Base-by-base conservation (phyloP, 2,797 vertebrate genomes). In the Intellagama lesueurii region DNA sequence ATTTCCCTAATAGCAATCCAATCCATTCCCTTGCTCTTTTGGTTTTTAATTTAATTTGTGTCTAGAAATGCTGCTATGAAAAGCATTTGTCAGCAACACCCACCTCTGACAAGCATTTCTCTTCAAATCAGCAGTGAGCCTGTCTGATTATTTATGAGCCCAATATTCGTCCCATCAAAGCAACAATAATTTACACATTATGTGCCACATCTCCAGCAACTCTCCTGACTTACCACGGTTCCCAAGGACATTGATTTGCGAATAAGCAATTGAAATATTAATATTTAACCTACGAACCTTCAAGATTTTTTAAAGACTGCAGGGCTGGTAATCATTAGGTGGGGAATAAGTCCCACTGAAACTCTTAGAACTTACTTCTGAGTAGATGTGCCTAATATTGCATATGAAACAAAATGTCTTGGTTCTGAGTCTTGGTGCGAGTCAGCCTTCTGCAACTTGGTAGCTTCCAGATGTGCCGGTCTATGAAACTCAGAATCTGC, bases 131-230 rank as follows among this genome's bases (percentile, higher is more conserved):
- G 0, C 0, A 7, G 0, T 2, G 9, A 11, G 69, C 68, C 66
- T 75, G 26, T 32, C 85, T 79, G 85, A 83, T 70, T 80, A 66
- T 87, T 87, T 69, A 56, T 72, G 75, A 83, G 77, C 24, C 56
- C 44, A 75, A 73, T 73, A 70, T 30, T 89, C 79, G 30, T 28
- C 69, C 81, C 52, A 80, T 75, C 70, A 66, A 88, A 81, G 76
- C 69, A 90, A 85, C 19, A 0, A 66, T 73, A 30, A n/a, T 14
- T 83, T 17, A 73, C 24, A 87, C 40, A 75, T 87, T 81, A 87
- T 44, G n/a, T 26, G 28, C 11, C n/a, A 88, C n/a, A 47, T 52
- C 70, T 77, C 30, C 72, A 88, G 85, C 64, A 87, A 85, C 79
- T 81, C 5, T 5, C 30, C 28, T 32, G 56, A 79, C 64, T 47